Evolutionary conservation across 1,140 invertebrate species (phyloP).

Genomic region (Leptinotarsa undecemlineata): DNA sequence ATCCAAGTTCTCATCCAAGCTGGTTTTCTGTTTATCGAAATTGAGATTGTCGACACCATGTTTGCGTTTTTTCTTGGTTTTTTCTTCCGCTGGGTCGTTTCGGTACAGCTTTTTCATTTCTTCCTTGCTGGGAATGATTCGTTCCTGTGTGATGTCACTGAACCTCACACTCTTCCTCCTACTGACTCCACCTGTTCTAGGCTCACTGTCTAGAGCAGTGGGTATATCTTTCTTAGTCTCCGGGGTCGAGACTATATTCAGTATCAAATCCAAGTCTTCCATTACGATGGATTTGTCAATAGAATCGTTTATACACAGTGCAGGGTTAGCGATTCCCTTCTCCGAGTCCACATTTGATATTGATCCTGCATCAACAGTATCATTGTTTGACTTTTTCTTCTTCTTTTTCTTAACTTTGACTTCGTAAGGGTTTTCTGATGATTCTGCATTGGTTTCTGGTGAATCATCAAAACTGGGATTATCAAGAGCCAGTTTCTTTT

Average conservation of each 20-base stretch:
- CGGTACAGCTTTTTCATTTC: slow-evolving; percentile 41
- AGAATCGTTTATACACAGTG: slow-evolving; percentile 34
- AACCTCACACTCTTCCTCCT: slow-evolving; percentile 47
- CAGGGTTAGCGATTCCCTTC: slow-evolving; percentile 38
- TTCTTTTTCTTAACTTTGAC: slow-evolving; percentile 36
- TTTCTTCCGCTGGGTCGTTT: slow-evolving; percentile 9
- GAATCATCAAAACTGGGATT: slow-evolving; percentile 31
- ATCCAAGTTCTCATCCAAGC: slow-evolving; percentile 43
- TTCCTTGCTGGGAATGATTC: slow-evolving; percentile 44
- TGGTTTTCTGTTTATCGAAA: slow-evolving; percentile 40
- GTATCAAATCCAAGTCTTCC: slow-evolving; percentile 42
- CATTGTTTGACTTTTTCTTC: slow-evolving; percentile 34
- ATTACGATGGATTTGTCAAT: not conserved
- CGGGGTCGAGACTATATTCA: slow-evolving; percentile 43
- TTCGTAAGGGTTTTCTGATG: slow-evolving; percentile 34
- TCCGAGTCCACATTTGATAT: slow-evolving; percentile 59
- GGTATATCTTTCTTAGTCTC: slow-evolving; percentile 14
- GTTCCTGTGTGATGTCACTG: slow-evolving; percentile 44
- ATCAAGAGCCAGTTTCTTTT: slow-evolving; percentile 26
- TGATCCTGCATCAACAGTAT: slow-evolving; percentile 7
- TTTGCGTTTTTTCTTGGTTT: slow-evolving; percentile 33
- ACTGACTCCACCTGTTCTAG: slow-evolving; percentile 25
- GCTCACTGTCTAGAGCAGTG: slow-evolving; percentile 14
- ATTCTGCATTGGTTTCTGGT: slow-evolving; percentile 7
- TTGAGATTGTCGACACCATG: slow-evolving; percentile 39